These are phyloP conservation scores for Caenorhabditis sp. DNA, from an alignment of 2,888 invertebrate genomes.

Conservation along the genomic window DNA sequence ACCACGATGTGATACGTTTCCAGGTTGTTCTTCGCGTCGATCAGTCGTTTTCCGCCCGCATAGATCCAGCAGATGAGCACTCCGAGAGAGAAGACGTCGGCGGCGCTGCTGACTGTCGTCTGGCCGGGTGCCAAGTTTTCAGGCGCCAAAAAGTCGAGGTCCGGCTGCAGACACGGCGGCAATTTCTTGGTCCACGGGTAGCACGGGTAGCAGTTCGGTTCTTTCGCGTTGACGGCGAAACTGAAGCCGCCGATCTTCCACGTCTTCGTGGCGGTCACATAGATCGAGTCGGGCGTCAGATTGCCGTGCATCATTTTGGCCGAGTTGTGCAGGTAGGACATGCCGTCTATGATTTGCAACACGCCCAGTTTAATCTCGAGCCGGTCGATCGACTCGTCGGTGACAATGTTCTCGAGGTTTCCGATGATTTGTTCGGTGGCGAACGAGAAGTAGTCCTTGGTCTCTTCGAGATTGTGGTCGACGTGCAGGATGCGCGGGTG, in stretches of 20 bases:
- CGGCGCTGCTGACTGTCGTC: constrained; percentile 84
- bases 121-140: constrained; percentile 86
- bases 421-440: constrained; percentile 61
- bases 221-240: constrained; percentile 83
- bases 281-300: constrained; percentile 91
- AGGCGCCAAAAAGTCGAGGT: constrained; percentile 93
- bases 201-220: constrained; percentile 85
- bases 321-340: constrained; percentile 91
- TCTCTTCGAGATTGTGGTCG: constrained; percentile 72
- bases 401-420: constrained; percentile 69
- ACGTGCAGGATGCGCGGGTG: constrained; percentile 75
- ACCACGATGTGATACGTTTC: constrained; percentile 91
- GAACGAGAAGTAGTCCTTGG: constrained; percentile 71
- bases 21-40: constrained; percentile 92
- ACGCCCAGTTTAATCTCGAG: constrained; percentile 77
- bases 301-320: constrained; percentile 92
- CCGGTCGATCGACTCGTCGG: constrained; percentile 69
- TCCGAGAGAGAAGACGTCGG: constrained; percentile 97
- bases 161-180: constrained; percentile 93
- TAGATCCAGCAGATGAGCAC: constrained; percentile 94
- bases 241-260: constrained; percentile 97
- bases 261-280: constrained; percentile 92
- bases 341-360: constrained; percentile 87
- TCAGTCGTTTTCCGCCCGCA: constrained; percentile 90
- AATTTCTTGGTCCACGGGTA: constrained; percentile 92